These are phyloP conservation scores for Clarias fuscus DNA, from an alignment of 2,797 vertebrate genomes.

Conservation along the genomic window DNA sequence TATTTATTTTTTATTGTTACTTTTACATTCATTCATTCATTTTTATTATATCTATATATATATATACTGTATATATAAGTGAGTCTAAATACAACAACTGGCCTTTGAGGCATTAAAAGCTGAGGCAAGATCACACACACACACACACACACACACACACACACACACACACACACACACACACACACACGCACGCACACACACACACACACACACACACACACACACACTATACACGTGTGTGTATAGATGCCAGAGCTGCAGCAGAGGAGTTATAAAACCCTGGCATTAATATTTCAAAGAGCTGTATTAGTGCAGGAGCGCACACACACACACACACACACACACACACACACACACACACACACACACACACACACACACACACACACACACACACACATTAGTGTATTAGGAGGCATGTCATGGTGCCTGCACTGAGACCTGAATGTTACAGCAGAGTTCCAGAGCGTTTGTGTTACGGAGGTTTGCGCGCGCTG, in stretches of 20 bases:
- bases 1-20: background rate
- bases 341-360: slow-evolving; percentile 14
- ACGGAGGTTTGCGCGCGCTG: background rate
- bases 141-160: slow-evolving; percentile 10
- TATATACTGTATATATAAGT: too few species aligned
- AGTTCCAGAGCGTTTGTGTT: background rate
- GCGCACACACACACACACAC: background rate
- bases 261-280: slow-evolving; percentile 37
- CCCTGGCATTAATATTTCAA: slow-evolving; percentile 59
- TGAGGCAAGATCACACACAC: background rate
- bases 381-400: slow-evolving; percentile 9
- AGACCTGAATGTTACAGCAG: background rate
- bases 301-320: slow-evolving; percentile 47
- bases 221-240: background rate
- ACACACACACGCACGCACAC: slow-evolving; percentile 20
- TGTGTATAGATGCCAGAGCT: background rate
- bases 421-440: background rate
- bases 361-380: slow-evolving; percentile 1
- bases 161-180: slow-evolving; percentile 1
- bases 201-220: slow-evolving; percentile 8
- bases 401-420: background rate
- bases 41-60: background rate
- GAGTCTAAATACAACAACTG: background rate
- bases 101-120: background rate
- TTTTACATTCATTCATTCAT: too few species aligned